A percentile compares a stretch with the other conserved stretches of the same genome.
These are phyloP conservation scores for Orientallactaga bullata DNA, from an alignment of 2,113 vertebrate genomes.

Conservation along the genomic window DNA sequence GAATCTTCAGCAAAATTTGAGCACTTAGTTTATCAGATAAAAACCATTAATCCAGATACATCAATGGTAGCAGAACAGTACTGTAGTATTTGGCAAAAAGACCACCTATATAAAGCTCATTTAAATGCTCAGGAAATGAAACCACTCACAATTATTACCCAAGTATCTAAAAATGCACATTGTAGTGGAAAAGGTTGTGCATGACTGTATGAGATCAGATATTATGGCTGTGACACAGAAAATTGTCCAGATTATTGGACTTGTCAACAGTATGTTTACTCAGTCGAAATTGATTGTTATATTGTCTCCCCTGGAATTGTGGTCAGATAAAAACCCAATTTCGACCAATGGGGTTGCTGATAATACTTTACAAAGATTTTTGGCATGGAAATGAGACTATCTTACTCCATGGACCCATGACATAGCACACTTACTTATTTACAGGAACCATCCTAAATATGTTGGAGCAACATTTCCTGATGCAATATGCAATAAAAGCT, in stretches of 20 bases:
- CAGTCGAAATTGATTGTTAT: conserved; percentile 77
- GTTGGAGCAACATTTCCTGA: conserved; percentile 63
- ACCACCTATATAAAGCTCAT: not conserved
- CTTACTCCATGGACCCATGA: conserved; percentile 68
- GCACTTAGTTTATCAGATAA: conserved; percentile 82
- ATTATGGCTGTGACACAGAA: conserved; percentile 72
- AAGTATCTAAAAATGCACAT: conserved; percentile 68
- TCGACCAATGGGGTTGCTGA: conserved; percentile 48
- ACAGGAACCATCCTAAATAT: conserved; percentile 68
- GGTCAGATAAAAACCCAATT: conserved; percentile 79
- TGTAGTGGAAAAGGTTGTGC: conserved; percentile 78
- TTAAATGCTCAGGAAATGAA: conserved; percentile 24
- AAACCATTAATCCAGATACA: accelerated
- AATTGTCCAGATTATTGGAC: conserved; percentile 79
- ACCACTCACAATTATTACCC: conserved; percentile 54
- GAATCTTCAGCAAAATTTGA: conserved; percentile 59
- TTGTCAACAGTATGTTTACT: conserved; percentile 81
- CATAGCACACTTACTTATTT: conserved; percentile 75
- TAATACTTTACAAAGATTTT: conserved; percentile 78
- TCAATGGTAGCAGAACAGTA: not conserved
- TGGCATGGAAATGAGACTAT: conserved; percentile 77
- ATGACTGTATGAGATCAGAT: conserved; percentile 83
- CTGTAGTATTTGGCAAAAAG: conserved; percentile 23
- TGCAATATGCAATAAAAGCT: conserved; percentile 60
- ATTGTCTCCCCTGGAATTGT: conserved; percentile 83